These are phyloP conservation scores for Sarotherodon lohbergeri DNA, from an alignment of 2,113 vertebrate species.

Conservation along the genomic window DNA sequence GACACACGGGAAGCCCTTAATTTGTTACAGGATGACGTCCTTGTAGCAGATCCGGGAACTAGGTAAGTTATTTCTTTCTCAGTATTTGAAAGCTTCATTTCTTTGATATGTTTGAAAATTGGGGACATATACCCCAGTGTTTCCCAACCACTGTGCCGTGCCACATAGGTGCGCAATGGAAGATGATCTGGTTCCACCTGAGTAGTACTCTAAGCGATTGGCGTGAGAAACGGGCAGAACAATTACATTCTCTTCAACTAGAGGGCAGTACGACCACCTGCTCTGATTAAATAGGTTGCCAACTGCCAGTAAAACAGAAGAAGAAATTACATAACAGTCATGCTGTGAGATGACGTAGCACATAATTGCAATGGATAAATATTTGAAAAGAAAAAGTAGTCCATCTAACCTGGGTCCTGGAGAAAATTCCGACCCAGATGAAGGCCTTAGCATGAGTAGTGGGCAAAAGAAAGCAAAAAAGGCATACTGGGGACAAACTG, in stretches of 20 bases:
- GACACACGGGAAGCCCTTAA: conserved; percentile 76
- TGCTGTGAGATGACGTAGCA: not conserved
- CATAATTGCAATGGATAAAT: not conserved
- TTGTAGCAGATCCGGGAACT: conserved; percentile 87
- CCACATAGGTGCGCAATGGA: not conserved
- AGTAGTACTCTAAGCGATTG: not conserved
- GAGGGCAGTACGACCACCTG: not conserved
- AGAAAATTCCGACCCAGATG: no score
- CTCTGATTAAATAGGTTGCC: not conserved
- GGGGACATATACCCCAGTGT: not conserved
- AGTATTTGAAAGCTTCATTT: not conserved
- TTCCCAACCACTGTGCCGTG: not conserved
- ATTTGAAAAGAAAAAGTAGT: not conserved
- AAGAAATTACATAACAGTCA: not conserved
- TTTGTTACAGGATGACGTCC: conserved; percentile 82
- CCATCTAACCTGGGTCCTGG: not conserved
- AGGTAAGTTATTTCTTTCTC: conserved; percentile 67
- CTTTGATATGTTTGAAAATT: not conserved
- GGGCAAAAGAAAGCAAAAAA: not conserved
- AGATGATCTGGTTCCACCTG: not conserved
- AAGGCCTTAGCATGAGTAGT: not conserved
- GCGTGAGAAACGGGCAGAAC: not conserved
- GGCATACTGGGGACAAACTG: not conserved
- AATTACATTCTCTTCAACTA: not conserved
- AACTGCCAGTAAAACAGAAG: not conserved